These are phyloP conservation scores for Acanthosepion lycidas DNA, from an alignment of 2,888 invertebrate genomes.

Conservation along the genomic window DNA sequence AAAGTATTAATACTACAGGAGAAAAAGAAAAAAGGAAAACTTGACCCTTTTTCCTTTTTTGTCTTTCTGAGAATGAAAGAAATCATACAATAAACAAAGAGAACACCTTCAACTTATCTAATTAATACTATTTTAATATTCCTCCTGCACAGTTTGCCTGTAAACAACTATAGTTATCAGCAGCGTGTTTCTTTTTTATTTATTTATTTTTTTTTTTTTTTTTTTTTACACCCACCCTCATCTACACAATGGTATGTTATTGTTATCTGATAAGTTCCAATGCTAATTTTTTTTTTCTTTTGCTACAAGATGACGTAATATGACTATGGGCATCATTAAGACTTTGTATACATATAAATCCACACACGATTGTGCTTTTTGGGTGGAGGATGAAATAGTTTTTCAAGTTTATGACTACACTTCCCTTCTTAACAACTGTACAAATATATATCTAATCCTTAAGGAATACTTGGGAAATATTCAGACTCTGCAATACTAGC, in stretches of 20 bases:
- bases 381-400: neutral
- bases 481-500: too few species aligned
- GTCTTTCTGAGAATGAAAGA: too few species aligned
- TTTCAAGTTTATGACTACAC: neutral
- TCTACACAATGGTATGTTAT: neutral
- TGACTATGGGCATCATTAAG: neutral
- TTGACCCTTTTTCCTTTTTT: too few species aligned
- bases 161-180: neutral
- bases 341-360: too few species aligned
- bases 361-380: neutral
- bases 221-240: neutral
- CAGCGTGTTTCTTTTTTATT: neutral
- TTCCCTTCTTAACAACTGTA: neutral
- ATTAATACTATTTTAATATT: neutral
- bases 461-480: neutral
- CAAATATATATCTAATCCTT: neutral
- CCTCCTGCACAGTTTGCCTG: neutral
- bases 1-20: too few species aligned
- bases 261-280: neutral
- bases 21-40: too few species aligned
- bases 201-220: neutral
- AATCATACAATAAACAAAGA: too few species aligned
- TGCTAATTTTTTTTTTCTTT: neutral
- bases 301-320: neutral
- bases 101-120: neutral